Evolutionary conservation across 2,888 invertebrate species (phyloP).

Genomic region (Campoletis raptor): DNA sequence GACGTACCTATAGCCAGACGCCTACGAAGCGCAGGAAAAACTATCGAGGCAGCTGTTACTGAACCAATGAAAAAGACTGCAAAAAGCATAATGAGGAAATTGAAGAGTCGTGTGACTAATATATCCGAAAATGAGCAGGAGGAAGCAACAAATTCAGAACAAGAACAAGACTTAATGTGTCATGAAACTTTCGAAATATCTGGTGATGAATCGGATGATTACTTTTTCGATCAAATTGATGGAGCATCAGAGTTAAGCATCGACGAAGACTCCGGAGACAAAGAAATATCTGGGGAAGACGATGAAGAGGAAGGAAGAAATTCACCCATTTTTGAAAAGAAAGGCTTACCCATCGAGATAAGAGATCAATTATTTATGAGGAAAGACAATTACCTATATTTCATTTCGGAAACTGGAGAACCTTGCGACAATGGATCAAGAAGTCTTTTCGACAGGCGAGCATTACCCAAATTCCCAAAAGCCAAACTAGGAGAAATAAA

Average conservation of each 20-base stretch:
- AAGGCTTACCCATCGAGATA: background rate
- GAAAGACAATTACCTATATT: conserved; percentile 51
- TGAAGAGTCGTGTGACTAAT: background rate
- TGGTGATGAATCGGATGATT: conserved; percentile 19
- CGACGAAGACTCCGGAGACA: background rate
- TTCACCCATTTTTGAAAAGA: background rate
- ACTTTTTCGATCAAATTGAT: conserved; percentile 10
- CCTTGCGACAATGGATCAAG: conserved; percentile 38
- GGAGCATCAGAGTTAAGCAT: background rate
- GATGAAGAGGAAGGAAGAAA: background rate
- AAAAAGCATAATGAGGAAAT: background rate
- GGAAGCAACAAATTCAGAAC: background rate
- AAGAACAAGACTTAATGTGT: background rate
- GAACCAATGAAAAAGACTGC: background rate
- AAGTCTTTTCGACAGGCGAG: background rate
- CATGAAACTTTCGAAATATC: background rate
- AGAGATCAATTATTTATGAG: conserved; percentile 38
- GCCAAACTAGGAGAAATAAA: background rate
- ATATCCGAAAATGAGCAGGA: no score
- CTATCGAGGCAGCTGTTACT: background rate
- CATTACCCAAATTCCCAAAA: conserved; percentile 28
- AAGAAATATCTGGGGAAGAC: background rate
- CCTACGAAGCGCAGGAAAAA: background rate
- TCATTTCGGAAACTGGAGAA: conserved; percentile 46
- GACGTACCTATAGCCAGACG: conserved; percentile 13